Conservation (phyloP, 2,113 vertebrate genomes). For the Ptilorrhoa leucosticta region DNA sequence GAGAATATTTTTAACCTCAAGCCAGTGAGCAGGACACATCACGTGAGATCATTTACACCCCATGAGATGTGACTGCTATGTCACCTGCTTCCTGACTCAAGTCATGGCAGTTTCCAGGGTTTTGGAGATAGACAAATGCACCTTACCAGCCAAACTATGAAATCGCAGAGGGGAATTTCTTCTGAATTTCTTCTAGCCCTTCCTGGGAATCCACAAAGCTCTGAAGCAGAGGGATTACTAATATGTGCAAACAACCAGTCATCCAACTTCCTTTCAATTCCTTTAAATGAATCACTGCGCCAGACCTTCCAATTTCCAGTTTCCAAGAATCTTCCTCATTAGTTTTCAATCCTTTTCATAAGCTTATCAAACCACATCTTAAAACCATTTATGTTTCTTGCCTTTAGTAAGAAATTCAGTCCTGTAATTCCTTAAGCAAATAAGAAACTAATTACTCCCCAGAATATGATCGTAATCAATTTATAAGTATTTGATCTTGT, state of each 20-base stretch:
- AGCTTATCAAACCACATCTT: neutral
- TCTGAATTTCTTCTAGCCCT: neutral
- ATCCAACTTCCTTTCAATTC: neutral
- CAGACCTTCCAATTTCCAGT: neutral
- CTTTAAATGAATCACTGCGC: neutral
- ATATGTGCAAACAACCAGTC: neutral
- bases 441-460: neutral
- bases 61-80: neutral
- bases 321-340: constrained; percentile 11
- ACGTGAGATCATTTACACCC: neutral
- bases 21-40: neutral
- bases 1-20: neutral
- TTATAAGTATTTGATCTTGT: neutral
- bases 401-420: neutral
- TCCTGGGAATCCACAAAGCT: neutral
- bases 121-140: neutral
- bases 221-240: neutral
- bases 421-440: neutral
- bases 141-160: neutral
- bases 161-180: neutral
- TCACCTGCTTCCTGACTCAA: neutral
- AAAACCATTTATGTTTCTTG: neutral
- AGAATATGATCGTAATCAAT: neutral
- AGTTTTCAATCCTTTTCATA: neutral
- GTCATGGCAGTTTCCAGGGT: neutral